These are phyloP conservation scores for Eulacestoma nigropectus DNA, from an alignment of 2,113 vertebrate genomes.

Conservation along the genomic window DNA sequence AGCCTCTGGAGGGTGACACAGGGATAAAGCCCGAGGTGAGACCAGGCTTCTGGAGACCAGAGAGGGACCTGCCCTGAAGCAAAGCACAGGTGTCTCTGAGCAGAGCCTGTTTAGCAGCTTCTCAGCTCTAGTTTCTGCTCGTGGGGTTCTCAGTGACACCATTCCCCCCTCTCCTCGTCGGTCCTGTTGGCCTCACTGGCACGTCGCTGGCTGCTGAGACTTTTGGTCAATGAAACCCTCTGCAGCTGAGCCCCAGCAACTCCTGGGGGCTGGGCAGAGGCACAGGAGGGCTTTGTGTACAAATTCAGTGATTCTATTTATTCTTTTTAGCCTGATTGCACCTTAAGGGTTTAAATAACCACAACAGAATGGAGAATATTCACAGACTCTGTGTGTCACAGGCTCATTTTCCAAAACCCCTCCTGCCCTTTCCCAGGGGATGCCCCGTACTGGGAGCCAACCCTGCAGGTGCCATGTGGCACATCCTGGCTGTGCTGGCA, in stretches of 20 bases:
- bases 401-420: not conserved
- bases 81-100: not conserved
- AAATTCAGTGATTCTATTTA: not conserved
- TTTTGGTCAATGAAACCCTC: not conserved
- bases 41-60: not conserved
- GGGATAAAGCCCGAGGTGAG: not conserved
- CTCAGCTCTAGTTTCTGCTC: not conserved
- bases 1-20: not conserved
- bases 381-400: not conserved
- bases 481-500: not conserved
- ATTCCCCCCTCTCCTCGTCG: not conserved
- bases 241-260: not conserved
- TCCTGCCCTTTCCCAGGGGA: not conserved
- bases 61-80: not conserved
- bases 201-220: accelerated
- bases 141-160: not conserved
- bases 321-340: not conserved
- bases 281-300: not conserved
- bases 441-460: accelerated
- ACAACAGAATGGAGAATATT: accelerated
- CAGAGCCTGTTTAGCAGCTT: not conserved
- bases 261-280: not conserved
- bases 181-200: not conserved
- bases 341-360: not conserved
- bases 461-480: not conserved